Percentiles rank a stretch among this genome's conserved stretches.
phyloP scores from a whole-genome alignment of 53 echinoderm and acorn worm species.

The Stichopus horrens region DNA sequence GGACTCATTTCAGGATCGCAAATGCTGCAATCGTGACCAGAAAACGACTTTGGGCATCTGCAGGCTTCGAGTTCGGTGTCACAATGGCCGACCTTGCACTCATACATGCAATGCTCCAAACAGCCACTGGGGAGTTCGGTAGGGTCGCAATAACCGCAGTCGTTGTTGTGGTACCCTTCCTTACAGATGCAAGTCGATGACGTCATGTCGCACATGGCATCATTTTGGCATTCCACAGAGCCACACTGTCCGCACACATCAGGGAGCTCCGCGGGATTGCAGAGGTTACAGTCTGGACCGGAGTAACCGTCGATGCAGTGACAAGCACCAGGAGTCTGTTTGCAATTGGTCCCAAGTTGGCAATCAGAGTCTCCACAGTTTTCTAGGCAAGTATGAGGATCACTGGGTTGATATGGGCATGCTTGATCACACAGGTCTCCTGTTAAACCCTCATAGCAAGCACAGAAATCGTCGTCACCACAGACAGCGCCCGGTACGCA shows the following conservation, averaged over 20 bases:
- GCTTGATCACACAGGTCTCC: conserved; percentile 45
- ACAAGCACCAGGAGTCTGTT: conserved; percentile 38
- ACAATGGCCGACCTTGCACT: conserved; percentile 54
- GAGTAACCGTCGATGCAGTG: conserved; percentile 57
- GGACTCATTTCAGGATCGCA: conserved; percentile 51
- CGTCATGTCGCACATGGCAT: conserved; percentile 53
- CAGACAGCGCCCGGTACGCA: conserved; percentile 35
- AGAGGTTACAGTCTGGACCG: conserved; percentile 58
- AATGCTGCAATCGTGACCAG: conserved; percentile 47
- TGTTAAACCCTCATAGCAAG: conserved; percentile 22
- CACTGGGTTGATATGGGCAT: conserved; percentile 9
- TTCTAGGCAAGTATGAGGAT: conserved; percentile 29
- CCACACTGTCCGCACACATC: conserved; percentile 50
- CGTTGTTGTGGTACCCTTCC: conserved; percentile 50
- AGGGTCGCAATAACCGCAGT: conserved; percentile 61
- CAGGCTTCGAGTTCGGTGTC: conserved; percentile 49
- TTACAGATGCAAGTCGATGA: conserved; percentile 43
- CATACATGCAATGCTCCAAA: conserved; percentile 53
- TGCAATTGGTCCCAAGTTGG: conserved; percentile 8
- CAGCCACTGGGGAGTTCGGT: conserved; percentile 48
- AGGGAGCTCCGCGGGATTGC: conserved; percentile 45
- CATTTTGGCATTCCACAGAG: conserved; percentile 52
- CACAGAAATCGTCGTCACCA: background rate
- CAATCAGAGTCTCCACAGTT: conserved; percentile 1
- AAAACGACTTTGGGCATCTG: conserved; percentile 49